These are phyloP conservation scores for Cantharis nigra DNA, from an alignment of 2,888 invertebrate species.

Conservation along the genomic window DNA sequence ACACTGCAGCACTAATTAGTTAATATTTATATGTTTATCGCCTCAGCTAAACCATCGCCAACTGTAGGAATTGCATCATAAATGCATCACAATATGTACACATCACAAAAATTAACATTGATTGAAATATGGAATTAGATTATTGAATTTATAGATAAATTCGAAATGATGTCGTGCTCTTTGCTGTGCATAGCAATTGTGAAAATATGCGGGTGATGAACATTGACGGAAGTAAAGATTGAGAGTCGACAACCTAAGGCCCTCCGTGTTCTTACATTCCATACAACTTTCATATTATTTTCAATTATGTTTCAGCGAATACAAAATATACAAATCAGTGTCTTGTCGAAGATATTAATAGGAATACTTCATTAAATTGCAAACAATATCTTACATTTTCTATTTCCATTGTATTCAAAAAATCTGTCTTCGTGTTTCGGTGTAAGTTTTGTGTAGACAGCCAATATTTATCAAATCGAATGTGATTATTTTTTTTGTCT, in stretches of 20 bases:
- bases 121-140: background rate
- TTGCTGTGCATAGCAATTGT: conserved; percentile 3
- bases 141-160: background rate
- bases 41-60: too few species aligned
- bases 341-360: background rate
- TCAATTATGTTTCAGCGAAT: conserved; percentile 40
- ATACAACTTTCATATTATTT: conserved; percentile 40
- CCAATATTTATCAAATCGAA: background rate
- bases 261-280: conserved; percentile 40
- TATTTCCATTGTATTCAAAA: background rate
- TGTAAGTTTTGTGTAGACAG: background rate
- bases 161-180: background rate
- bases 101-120: background rate
- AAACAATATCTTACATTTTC: background rate
- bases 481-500: too few species aligned
- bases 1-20: too few species aligned
- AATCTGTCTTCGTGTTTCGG: background rate
- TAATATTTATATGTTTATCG: too few species aligned
- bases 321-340: background rate
- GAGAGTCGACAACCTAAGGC: conserved; percentile 40
- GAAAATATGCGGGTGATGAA: conserved; percentile 13
- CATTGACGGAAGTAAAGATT: conserved; percentile 16
- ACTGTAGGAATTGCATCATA: too few species aligned
- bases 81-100: too few species aligned
- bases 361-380: background rate